Evolutionary conservation across 2,888 invertebrate genomes (phyloP).

Genomic region (Cremastinae sp.): DNA sequence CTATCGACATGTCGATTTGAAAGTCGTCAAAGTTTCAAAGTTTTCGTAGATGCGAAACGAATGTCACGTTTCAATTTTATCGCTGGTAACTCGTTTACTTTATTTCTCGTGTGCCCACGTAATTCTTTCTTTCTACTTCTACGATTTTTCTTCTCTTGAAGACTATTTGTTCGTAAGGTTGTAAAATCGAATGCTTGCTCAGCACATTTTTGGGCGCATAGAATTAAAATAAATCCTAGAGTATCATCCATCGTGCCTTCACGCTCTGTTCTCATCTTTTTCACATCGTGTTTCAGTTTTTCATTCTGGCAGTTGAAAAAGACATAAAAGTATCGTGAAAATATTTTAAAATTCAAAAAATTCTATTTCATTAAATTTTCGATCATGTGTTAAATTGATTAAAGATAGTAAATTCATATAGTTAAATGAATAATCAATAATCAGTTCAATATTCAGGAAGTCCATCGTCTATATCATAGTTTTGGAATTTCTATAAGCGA

Average conservation of each 20-base stretch:
- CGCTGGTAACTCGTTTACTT: slow-evolving; percentile 2
- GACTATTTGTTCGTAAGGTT: slow-evolving; percentile 15
- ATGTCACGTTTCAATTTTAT: slow-evolving; percentile 35
- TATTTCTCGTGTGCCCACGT: slow-evolving; percentile 49
- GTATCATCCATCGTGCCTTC: background rate
- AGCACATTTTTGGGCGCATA: background rate
- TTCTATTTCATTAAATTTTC: too few relatives aligned
- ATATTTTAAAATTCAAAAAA: too few relatives aligned
- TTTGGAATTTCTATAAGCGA: too few relatives aligned
- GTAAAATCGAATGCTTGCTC: slow-evolving; percentile 9
- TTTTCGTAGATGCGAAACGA: slow-evolving; percentile 33
- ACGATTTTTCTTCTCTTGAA: slow-evolving; percentile 23
- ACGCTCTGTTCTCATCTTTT: background rate
- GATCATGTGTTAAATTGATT: too few relatives aligned
- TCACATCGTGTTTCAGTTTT: slow-evolving; percentile 4
- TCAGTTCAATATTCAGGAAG: too few relatives aligned
- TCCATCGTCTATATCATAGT: too few relatives aligned
- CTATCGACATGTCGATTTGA: slow-evolving; percentile 23
- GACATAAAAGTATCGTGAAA: too few relatives aligned
- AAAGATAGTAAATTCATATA: too few relatives aligned
- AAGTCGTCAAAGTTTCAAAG: slow-evolving; percentile 40
- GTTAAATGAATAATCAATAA: too few relatives aligned
- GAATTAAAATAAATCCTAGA: slow-evolving; percentile 17
- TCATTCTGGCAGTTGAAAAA: too few relatives aligned
- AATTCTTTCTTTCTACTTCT: background rate